Conservation (phyloP, 1,140 invertebrate genomes). For the Drosophila nannoptera region DNA sequence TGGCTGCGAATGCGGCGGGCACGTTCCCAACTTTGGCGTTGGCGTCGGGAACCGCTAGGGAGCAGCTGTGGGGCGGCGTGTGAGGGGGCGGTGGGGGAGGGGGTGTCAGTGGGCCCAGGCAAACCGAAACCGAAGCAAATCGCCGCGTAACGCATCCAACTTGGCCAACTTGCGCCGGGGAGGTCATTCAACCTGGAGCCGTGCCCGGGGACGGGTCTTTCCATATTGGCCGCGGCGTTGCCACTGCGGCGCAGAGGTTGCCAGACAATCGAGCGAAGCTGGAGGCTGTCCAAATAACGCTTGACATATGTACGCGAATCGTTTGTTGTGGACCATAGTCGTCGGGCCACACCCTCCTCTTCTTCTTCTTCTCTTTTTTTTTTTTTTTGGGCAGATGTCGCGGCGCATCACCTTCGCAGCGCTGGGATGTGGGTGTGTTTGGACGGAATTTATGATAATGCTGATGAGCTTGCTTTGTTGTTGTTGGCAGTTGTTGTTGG, state of each 20-base stretch:
- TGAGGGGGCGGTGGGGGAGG: background rate
- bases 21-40: conserved; percentile 21
- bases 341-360: conserved; percentile 24
- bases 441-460: conserved; percentile 41
- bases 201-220: no score
- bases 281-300: conserved; percentile 18
- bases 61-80: background rate
- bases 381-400: conserved; percentile 35
- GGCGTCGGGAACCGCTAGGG: no score
- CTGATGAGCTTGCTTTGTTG: conserved; percentile 16
- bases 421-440: conserved; percentile 34
- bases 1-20: conserved; percentile 35
- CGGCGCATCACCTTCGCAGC: conserved; percentile 25
- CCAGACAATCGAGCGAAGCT: conserved; percentile 20
- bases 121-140: conserved; percentile 12
- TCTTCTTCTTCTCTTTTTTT: background rate
- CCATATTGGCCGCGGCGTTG: background rate
- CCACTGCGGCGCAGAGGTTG: background rate
- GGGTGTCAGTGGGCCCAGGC: background rate
- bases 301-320: conserved; percentile 12
- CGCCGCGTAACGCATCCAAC: conserved; percentile 20
- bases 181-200: conserved; percentile 38
- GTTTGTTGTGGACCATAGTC: conserved; percentile 1
- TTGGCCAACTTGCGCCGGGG: background rate
- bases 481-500: conserved; percentile 2